Evolutionary conservation across 2,797 vertebrate species (phyloP).

Genomic region (Uromys caudimaculatus): DNA sequence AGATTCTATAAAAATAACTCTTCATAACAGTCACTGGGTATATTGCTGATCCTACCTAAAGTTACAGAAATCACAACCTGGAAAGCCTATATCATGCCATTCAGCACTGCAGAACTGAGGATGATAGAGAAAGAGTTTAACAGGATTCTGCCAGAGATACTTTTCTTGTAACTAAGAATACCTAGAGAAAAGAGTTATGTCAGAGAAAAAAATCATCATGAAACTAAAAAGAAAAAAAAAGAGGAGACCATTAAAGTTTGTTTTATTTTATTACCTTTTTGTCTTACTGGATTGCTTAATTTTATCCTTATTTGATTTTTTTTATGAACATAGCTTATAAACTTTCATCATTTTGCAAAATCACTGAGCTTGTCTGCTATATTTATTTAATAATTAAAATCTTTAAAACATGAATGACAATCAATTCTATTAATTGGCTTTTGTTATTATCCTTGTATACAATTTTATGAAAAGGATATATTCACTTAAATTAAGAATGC

Average conservation of each 20-base stretch:
- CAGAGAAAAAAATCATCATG: background rate
- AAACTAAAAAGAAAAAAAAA: fast-evolving
- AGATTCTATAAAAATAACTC: background rate
- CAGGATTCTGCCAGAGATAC: background rate
- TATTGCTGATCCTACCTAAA: too few relatives aligned
- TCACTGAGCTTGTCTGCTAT: background rate
- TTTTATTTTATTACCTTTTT: constrained; percentile 2
- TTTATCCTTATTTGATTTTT: background rate
- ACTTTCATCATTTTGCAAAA: background rate
- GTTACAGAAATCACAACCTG: background rate
- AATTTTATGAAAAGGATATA: background rate
- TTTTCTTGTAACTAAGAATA: background rate
- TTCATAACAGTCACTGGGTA: background rate
- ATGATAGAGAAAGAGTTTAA: background rate
- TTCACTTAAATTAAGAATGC: constrained; percentile 18
- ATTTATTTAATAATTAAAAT: constrained; percentile 14
- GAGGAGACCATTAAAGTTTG: background rate
- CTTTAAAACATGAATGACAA: background rate
- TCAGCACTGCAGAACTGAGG: background rate
- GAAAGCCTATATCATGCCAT: background rate
- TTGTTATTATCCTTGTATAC: background rate
- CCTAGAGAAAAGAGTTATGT: background rate
- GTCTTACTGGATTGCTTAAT: background rate
- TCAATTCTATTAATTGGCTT: background rate
- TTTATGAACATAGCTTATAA: background rate